Conservation (phyloP, 2,888 invertebrate genomes). For the Emesis russula region DNA sequence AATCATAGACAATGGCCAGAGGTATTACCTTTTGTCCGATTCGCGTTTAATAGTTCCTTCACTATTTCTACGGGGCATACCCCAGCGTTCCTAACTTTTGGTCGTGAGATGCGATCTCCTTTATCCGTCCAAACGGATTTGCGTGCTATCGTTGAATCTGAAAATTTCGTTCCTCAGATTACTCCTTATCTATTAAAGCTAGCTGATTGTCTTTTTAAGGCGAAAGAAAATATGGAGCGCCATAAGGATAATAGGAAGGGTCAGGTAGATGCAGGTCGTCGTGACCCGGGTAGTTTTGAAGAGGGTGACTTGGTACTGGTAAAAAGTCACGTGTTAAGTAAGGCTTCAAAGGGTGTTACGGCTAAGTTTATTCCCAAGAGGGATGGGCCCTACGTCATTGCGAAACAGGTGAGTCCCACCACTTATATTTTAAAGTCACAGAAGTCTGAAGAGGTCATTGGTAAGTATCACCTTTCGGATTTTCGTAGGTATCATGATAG, state of each 20-base stretch:
- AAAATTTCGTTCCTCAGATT: conserved; percentile 78
- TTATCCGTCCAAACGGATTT: conserved; percentile 52
- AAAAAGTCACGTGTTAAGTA: conserved; percentile 34
- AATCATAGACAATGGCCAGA: conserved; percentile 86
- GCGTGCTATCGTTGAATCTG: conserved; percentile 55
- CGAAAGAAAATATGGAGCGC: neutral
- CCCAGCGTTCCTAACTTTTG: conserved; percentile 88
- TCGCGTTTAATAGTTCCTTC: conserved; percentile 48
- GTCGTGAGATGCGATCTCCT: conserved; percentile 86
- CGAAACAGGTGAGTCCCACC: conserved; percentile 31
- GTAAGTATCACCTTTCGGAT: conserved; percentile 27
- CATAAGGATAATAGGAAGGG: conserved; percentile 39
- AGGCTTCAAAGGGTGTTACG: conserved; percentile 45
- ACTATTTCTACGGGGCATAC: conserved; percentile 75
- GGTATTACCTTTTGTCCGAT: conserved; percentile 64
- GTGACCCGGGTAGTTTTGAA: neutral
- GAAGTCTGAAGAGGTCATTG: neutral
- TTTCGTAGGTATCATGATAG: conserved; percentile 2
- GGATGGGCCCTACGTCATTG: conserved; percentile 43
- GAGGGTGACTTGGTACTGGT: conserved; percentile 47
- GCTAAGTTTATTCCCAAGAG: conserved; percentile 32
- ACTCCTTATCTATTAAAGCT: conserved; percentile 63
- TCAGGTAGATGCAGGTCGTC: neutral
- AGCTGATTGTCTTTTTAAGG: conserved; percentile 38
- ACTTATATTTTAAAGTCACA: neutral